Evolutionary conservation across 2,888 invertebrate species (phyloP).

Genomic region (Nudaria mundana): DNA sequence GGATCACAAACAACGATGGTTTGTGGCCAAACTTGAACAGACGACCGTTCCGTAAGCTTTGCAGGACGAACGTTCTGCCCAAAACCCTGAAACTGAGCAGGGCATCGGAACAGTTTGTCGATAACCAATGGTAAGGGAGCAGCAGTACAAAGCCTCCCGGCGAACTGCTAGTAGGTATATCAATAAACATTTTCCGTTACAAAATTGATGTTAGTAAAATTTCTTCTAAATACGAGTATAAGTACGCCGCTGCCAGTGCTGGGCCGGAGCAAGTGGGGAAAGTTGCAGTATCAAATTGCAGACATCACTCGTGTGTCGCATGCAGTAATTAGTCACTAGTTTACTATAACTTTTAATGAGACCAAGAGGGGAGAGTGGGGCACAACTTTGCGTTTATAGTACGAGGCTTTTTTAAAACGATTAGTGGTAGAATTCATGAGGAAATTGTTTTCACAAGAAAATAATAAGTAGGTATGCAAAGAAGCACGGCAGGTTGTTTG

Average conservation of each 20-base stretch:
- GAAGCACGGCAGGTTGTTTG: too few species aligned
- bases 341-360: slow-evolving; percentile 52
- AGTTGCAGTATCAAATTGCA: slow-evolving; percentile 44
- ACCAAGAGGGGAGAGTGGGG: slow-evolving; percentile 24
- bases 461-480: background rate
- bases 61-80: too few species aligned
- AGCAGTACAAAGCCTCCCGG: too few species aligned
- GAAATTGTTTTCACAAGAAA: slow-evolving; percentile 17
- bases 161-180: too few species aligned
- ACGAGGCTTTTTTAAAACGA: slow-evolving; percentile 20
- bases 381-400: slow-evolving; percentile 24
- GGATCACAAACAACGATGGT: too few species aligned
- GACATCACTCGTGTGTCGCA: slow-evolving; percentile 44
- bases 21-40: too few species aligned
- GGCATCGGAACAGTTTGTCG: too few species aligned
- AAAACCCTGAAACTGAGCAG: too few species aligned
- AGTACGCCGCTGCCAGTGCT: too few species aligned
- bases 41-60: too few species aligned
- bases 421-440: slow-evolving; percentile 16
- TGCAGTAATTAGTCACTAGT: slow-evolving; percentile 50
- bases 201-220: slow-evolving; percentile 28
- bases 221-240: slow-evolving; percentile 17
- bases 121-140: too few species aligned
- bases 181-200: slow-evolving; percentile 15
- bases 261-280: slow-evolving; percentile 18